Evolutionary conservation across 2,888 invertebrate species (phyloP), one percentile per base, ranked within the genome.

Genomic region (Ophion ellenae): DNA sequence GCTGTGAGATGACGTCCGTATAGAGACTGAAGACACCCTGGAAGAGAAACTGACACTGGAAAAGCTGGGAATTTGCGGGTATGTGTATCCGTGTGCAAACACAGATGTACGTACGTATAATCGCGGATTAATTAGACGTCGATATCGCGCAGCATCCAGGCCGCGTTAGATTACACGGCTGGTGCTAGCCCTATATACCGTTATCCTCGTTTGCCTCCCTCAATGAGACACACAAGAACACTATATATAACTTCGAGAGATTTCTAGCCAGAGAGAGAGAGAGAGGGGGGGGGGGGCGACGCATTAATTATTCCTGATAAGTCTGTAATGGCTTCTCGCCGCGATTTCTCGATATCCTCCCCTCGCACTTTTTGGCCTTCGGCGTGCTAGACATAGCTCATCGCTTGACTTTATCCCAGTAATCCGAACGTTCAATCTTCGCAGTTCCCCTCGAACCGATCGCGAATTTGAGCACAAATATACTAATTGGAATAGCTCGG

Each of bases 101-200:
- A 47, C 74, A 59, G 20, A 87, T 57, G 66, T 24, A 28, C 57
- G 45, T 67, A 78, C 81, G 84, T 86, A 87, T 88, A 88, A 88
- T 88, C 84, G 85, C 70, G 85, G 87, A 88, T 88, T 88, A 88
- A 88, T 88, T 87, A 78, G 74, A 79, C 83, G 80, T 77, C 87
- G 87, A 86, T 88, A 88, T 85, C 87, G 80, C 82, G 45, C 66
- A 53, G 66, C 57, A 47, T 59, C 76, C 53, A 81, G 28, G 67
- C 69, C 47, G 3, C 57, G 73, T 83, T 83, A 70, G 61, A 76
- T 76, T 73, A 81, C 69, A 57, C 66, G 24, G 45, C 47, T 78
- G 59, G 61, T 76, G 47, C 69, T 28, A 66, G 66, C 40, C 73
- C 73, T 40, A 73, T 47, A 47, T 47, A 47, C 47, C 2, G 47